Conservation (phyloP, 2,797 vertebrate genomes). For the Peromyscus melanophrys region DNA sequence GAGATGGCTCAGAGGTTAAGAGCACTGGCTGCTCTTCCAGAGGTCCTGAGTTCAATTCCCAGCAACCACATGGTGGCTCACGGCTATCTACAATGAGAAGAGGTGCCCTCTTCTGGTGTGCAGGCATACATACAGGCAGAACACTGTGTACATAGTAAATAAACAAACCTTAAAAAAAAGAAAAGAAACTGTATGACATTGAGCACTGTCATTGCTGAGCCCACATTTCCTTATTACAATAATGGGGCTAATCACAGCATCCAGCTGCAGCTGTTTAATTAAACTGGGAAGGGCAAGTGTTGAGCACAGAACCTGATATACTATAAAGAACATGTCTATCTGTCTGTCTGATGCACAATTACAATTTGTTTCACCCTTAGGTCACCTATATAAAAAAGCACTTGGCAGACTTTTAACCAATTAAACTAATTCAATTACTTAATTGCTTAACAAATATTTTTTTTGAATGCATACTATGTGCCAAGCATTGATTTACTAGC, state of each 20-base stretch:
- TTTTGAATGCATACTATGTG: not conserved
- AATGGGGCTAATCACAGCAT: not conserved
- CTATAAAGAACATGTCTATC: not conserved
- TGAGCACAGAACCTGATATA: slow-evolving; percentile 11
- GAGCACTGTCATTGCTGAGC: not conserved
- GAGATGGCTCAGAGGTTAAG: not conserved
- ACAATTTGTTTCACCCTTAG: slow-evolving; percentile 21
- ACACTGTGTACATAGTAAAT: not conserved
- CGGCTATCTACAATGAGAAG: not conserved
- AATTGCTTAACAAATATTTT: slow-evolving; percentile 39
- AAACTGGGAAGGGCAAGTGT: not conserved
- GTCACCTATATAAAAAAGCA: not conserved
- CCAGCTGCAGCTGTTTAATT: slow-evolving; percentile 37
- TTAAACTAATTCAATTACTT: slow-evolving; percentile 29
- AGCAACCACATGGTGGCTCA: not conserved
- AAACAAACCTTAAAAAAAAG: not conserved
- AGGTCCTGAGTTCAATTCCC: not conserved
- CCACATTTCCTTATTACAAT: not conserved
- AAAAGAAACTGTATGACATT: not conserved
- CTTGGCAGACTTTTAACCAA: not conserved
- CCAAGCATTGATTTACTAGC: not conserved
- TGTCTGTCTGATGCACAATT: not conserved
- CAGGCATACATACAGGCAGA: not conserved
- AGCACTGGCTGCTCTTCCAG: not conserved
- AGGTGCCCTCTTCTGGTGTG: not conserved